These are phyloP conservation scores for Dynastes tityus DNA, from an alignment of 2,888 invertebrate species.

Conservation along the genomic window DNA sequence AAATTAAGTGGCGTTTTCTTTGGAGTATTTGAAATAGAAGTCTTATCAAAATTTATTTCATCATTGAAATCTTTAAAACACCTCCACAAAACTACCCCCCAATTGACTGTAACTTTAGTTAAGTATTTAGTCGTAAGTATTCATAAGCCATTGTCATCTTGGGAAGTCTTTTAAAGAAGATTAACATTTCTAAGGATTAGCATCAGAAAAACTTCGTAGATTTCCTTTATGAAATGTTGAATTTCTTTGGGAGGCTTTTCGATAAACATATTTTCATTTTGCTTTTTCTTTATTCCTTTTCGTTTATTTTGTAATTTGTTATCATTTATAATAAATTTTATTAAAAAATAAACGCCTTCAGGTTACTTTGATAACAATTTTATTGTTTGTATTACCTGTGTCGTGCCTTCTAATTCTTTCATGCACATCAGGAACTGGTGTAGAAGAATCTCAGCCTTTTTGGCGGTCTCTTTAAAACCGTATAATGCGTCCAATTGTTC, in stretches of 20 bases:
- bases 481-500: slow-evolving; percentile 83
- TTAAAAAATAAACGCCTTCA: slow-evolving; percentile 1
- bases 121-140: no score
- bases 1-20: no score
- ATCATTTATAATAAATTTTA: background rate
- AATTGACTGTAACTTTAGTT: background rate
- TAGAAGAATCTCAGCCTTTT: slow-evolving; percentile 83
- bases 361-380: background rate
- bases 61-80: no score
- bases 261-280: no score
- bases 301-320: slow-evolving; percentile 1
- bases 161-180: no score
- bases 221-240: no score
- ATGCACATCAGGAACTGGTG: slow-evolving; percentile 84
- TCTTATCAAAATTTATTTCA: no score
- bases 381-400: slow-evolving; percentile 74
- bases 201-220: no score
- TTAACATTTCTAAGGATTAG: no score
- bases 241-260: no score
- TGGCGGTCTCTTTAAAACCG: slow-evolving; percentile 84
- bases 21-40: no score
- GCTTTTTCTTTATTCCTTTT: background rate
- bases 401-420: slow-evolving; percentile 77
- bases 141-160: no score
- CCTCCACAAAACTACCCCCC: background rate